Conservation (phyloP, 37 sponge, comb jelly and placozoan species). For the Ephydatia muelleri region DNA sequence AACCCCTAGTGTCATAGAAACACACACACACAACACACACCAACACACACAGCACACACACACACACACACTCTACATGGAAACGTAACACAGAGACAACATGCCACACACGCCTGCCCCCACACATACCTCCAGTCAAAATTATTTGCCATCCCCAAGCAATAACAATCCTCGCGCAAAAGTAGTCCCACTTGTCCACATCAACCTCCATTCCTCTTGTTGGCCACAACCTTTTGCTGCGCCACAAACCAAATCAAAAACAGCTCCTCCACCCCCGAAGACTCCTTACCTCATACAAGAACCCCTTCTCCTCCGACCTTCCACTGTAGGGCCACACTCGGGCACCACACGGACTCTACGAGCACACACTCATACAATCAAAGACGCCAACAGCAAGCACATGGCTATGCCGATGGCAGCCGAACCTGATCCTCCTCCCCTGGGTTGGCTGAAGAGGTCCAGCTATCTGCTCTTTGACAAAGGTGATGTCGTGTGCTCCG, state of each 20-base stretch:
- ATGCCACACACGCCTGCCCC: background rate
- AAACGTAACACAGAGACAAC: no score
- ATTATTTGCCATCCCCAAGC: slow-evolving; percentile 82
- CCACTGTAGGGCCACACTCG: slow-evolving; percentile 80
- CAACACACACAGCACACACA: background rate
- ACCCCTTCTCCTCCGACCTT: slow-evolving; percentile 79
- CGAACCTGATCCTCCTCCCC: slow-evolving; percentile 25
- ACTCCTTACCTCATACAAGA: slow-evolving; percentile 87
- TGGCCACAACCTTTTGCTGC: slow-evolving; percentile 85
- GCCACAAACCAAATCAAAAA: background rate
- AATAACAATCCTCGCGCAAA: slow-evolving; percentile 92
- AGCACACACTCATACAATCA: background rate
- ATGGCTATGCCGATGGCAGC: no score
- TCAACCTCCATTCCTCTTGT: slow-evolving; percentile 94
- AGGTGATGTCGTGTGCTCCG: slow-evolving; percentile 65
- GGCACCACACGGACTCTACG: background rate
- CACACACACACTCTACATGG: background rate
- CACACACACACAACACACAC: background rate
- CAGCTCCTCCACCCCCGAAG: background rate
- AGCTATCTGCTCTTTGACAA: slow-evolving; percentile 89
- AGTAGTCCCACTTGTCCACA: slow-evolving; percentile 99
- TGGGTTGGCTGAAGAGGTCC: slow-evolving; percentile 52
- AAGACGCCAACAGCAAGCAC: no score
- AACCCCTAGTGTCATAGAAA: no score
- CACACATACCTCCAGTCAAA: slow-evolving; percentile 80